These are phyloP conservation scores for Maniola jurtina DNA, from an alignment of 1,140 invertebrate species.

Conservation along the genomic window DNA sequence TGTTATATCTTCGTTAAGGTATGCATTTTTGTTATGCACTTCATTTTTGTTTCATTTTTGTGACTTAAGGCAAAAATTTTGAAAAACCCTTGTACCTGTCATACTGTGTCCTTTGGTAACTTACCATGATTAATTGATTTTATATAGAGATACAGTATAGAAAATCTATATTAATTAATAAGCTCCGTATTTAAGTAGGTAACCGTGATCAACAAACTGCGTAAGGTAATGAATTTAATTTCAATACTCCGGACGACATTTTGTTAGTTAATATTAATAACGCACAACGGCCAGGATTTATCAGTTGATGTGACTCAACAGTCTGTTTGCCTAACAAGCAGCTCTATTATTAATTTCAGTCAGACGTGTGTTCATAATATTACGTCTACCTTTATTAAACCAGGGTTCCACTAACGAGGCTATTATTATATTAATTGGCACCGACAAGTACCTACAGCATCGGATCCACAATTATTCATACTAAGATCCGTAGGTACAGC, in stretches of 20 bases:
- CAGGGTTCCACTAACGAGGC: neutral
- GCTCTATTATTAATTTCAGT: conserved; percentile 8
- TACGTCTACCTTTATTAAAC: neutral
- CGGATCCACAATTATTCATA: neutral
- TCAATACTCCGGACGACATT: neutral
- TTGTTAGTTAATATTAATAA: conserved; percentile 24
- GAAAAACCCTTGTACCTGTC: no score
- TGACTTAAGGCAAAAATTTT: no score
- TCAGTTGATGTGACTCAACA: conserved; percentile 13
- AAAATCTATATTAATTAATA: no score
- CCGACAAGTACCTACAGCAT: neutral
- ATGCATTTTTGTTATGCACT: no score
- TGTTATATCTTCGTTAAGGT: no score
- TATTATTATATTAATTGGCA: conserved; percentile 7
- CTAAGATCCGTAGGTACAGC: no score
- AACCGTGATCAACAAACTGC: no score
- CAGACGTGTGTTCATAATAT: conserved; percentile 5
- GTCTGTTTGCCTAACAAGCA: neutral
- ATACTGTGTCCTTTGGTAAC: no score
- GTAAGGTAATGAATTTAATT: neutral
- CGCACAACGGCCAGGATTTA: conserved; percentile 3
- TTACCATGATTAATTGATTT: no score
- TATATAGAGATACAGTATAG: no score
- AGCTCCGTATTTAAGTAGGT: no score
- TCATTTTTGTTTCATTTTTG: no score